Percentiles rank a stretch among this genome's conserved stretches.
phyloP scores from a whole-genome alignment of 2,888 invertebrate species.

The Sminthurides aquaticus region DNA sequence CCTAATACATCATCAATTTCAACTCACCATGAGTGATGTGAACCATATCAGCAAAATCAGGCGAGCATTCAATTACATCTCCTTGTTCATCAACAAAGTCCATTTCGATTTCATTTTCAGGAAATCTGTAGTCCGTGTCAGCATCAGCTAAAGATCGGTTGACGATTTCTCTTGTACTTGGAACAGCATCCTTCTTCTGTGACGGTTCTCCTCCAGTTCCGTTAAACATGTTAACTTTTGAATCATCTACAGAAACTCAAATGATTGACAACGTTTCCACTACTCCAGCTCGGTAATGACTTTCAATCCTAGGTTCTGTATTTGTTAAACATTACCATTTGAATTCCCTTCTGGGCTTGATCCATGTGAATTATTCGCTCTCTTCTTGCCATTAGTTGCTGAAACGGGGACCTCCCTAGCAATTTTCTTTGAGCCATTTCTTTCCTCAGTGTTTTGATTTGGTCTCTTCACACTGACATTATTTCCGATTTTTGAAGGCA shows the following conservation, averaged over 20 bases:
- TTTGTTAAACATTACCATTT: too few relatives aligned
- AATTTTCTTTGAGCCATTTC: background rate
- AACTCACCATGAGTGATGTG: background rate
- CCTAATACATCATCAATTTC: background rate
- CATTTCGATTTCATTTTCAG: background rate
- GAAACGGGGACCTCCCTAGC: background rate
- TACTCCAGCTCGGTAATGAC: too few relatives aligned
- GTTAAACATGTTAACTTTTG: background rate
- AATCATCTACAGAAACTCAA: background rate
- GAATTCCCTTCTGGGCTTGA: background rate
- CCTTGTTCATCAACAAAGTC: constrained; percentile 1
- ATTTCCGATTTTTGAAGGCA: background rate
- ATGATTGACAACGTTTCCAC: too few relatives aligned
- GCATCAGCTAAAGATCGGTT: background rate
- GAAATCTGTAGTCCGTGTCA: background rate
- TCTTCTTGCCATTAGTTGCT: background rate
- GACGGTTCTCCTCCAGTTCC: background rate
- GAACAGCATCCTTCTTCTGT: background rate
- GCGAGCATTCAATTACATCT: background rate
- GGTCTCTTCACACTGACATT: background rate
- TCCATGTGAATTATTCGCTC: background rate
- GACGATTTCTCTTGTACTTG: background rate
- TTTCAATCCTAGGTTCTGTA: too few relatives aligned
- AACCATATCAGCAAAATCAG: background rate
- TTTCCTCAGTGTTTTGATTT: background rate